Base-by-base conservation (phyloP, 2,797 vertebrate genomes). In the Spea hammondii region DNA sequence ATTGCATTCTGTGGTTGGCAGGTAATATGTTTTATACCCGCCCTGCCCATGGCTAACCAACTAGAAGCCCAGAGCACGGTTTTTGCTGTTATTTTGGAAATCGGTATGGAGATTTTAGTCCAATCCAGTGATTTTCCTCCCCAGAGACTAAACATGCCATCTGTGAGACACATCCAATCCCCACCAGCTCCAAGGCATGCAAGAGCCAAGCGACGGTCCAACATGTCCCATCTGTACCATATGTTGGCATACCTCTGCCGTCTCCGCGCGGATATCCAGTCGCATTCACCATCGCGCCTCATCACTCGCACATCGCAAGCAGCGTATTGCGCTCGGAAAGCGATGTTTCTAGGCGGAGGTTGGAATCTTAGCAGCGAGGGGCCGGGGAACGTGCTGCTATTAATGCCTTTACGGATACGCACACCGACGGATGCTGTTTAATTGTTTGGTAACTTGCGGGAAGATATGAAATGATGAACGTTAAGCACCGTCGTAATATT, bases 181-280 rank as follows among this genome's bases (percentile, higher is more conserved):
- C 79, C 72, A 77, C 74, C 79, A 81, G 79, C 79, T 77, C 59
- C 55, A 73, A 70, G 71, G 75, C 59, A 72, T 72, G 54, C 77
- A 72, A 64, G 55, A 69, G 82, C 78, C 78, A 83, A 73, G 67
- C 65, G 32, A 54, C 62, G 14, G 67, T 74, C 67, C 74, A 78
- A 78, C 70, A 77, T 75, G 66, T 60, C 72, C 82, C 72, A 80
- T 70, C 60, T 65, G 60, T 64, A 79, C 49, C n/a, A 1, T 14
- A 79, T 44, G 8, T 9, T n/a, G 0, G 74, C 64, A 72, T 68
- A 57, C 66, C 50, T 66, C 66, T 72, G 49, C 13, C 70, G 67
- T 75, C 45, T 67, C 48, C 70, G 32, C 47, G 47, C 70, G 65
- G 72, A 71, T 62, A 79, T 53, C 71, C 82, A 74, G 68, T 55